Evolutionary conservation across 2,888 invertebrate species (phyloP).

Genomic region (Pocota personata): DNA sequence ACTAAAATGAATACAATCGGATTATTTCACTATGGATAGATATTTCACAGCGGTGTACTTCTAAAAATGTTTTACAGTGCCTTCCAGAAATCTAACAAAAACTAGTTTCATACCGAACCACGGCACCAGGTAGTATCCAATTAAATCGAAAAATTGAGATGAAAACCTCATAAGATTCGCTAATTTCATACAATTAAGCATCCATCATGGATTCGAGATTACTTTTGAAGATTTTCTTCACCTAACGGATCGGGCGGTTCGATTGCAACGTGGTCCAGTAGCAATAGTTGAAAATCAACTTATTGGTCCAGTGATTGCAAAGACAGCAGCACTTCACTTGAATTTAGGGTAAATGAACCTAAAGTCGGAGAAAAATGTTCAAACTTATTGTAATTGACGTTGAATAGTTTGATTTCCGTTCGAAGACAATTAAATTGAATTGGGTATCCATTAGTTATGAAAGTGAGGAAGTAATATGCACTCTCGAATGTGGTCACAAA

Average conservation of each 20-base stretch:
- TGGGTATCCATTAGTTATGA: background rate
- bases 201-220: background rate
- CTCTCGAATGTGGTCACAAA: background rate
- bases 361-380: no score
- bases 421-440: background rate
- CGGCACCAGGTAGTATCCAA: background rate
- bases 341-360: background rate
- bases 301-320: slow-evolving; percentile 17
- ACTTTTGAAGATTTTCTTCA: background rate
- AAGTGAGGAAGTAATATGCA: background rate
- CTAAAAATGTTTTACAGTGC: background rate
- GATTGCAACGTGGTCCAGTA: background rate
- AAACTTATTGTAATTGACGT: no score
- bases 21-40: background rate
- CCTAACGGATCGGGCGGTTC: background rate
- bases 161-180: background rate
- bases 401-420: no score
- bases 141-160: background rate
- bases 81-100: background rate
- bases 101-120: background rate
- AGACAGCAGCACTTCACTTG: background rate
- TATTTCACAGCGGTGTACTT: background rate
- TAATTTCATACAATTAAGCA: slow-evolving; percentile 29
- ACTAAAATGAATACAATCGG: background rate
- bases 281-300: background rate